A percentile compares a stretch with the other conserved stretches of the same genome.
These are phyloP conservation scores for Acanthochromis polyacanthus DNA, from an alignment of 2,113 vertebrate genomes.

Conservation along the genomic window DNA sequence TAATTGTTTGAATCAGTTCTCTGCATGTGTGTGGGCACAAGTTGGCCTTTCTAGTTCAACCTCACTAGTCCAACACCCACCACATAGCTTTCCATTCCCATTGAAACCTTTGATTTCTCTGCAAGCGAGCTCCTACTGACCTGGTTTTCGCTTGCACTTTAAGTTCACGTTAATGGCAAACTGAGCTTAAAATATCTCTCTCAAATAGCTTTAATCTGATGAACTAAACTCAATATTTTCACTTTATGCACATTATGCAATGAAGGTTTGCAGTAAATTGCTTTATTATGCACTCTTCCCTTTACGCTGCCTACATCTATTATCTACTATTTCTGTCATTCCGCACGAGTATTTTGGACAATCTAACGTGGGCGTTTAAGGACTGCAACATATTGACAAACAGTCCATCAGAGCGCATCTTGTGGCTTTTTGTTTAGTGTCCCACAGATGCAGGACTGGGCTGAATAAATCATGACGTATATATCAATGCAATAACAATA, in stretches of 20 bases:
- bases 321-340: not conserved
- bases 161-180: not conserved
- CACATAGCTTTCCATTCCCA: not conserved
- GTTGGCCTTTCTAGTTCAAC: not conserved
- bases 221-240: not conserved
- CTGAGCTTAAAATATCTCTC: no score
- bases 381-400: no score
- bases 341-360: not conserved
- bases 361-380: no score
- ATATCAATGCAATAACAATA: no score
- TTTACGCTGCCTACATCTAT: not conserved
- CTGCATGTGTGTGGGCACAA: not conserved
- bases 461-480: no score
- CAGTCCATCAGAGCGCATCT: no score
- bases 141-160: conserved; percentile 15
- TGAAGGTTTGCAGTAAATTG: not conserved
- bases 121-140: not conserved
- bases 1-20: no score
- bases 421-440: no score
- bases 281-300: not conserved
- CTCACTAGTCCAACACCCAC: not conserved
- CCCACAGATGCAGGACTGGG: no score
- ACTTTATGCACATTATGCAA: not conserved
- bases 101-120: conserved; percentile 4
- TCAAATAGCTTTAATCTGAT: no score